These are phyloP conservation scores for Zosterops borbonicus DNA, from an alignment of 2,113 vertebrate species.

Conservation along the genomic window DNA sequence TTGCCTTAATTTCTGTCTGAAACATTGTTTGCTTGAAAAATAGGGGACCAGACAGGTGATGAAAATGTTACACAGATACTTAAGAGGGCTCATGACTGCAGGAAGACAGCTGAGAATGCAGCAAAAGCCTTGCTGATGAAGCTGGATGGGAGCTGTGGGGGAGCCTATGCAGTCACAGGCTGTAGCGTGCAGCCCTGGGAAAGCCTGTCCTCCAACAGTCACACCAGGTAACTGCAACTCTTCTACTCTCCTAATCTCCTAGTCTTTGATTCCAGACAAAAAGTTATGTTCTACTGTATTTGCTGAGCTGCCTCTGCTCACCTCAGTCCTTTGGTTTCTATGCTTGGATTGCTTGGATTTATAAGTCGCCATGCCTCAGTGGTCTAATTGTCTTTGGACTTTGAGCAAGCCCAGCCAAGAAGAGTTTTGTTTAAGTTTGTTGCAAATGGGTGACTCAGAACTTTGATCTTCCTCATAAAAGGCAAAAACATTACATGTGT, in stretches of 20 bases:
- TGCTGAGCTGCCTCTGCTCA: neutral
- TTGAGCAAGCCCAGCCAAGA: neutral
- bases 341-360: neutral
- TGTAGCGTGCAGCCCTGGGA: conserved; percentile 86
- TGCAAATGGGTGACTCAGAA: conserved; percentile 9
- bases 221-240: conserved; percentile 80
- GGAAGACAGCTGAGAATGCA: conserved; percentile 85
- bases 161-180: conserved; percentile 76
- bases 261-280: neutral
- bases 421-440: neutral
- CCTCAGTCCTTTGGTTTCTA: neutral
- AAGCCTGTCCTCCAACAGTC: conserved; percentile 88
- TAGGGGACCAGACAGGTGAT: conserved; percentile 81
- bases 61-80: conserved; percentile 85
- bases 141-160: conserved; percentile 86
- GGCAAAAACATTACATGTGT: neutral
- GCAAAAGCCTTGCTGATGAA: conserved; percentile 85
- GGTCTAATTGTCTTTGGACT: neutral
- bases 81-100: conserved; percentile 84
- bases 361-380: neutral
- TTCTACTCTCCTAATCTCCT: neutral
- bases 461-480: conserved; percentile 6
- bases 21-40: conserved; percentile 47
- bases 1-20: conserved; percentile 3
- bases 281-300: neutral